Conservation (phyloP, 2,797 vertebrate species). For the Xiphorhynchus erythropygius region DNA sequence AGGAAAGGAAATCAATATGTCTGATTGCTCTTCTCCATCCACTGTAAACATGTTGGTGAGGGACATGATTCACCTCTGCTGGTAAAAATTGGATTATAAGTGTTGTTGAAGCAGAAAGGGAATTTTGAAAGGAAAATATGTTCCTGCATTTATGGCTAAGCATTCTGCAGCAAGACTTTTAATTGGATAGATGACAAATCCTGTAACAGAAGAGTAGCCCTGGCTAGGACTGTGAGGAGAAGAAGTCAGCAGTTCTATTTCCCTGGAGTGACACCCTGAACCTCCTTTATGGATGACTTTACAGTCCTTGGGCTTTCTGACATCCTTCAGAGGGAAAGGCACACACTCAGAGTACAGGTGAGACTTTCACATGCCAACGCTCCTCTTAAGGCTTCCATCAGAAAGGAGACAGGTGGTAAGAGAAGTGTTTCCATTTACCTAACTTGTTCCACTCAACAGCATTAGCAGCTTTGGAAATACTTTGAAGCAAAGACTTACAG, state of each 20-base stretch:
- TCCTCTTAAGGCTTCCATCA: background rate
- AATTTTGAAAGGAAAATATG: conserved; percentile 43
- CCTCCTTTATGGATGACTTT: background rate
- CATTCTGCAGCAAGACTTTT: conserved; percentile 8
- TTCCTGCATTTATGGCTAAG: conserved; percentile 5
- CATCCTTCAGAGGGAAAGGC: background rate
- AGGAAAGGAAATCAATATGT: conserved; percentile 56
- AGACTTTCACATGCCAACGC: background rate
- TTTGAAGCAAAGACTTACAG: background rate
- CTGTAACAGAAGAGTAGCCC: background rate
- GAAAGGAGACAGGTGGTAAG: background rate
- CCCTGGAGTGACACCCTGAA: background rate
- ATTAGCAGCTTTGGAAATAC: background rate
- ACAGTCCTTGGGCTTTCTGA: background rate
- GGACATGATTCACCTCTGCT: conserved; percentile 53
- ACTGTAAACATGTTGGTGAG: conserved; percentile 35
- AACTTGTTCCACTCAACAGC: background rate
- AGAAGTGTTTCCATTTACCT: background rate
- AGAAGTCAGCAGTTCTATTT: background rate
- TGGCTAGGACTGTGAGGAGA: background rate
- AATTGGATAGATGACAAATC: background rate
- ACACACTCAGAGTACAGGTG: background rate
- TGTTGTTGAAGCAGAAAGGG: conserved; percentile 49
- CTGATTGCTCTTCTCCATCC: conserved; percentile 53
- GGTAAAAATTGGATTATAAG: conserved; percentile 57